Conservation (phyloP, 1,140 invertebrate species). For the Macrobrachium rosenbergii region DNA sequence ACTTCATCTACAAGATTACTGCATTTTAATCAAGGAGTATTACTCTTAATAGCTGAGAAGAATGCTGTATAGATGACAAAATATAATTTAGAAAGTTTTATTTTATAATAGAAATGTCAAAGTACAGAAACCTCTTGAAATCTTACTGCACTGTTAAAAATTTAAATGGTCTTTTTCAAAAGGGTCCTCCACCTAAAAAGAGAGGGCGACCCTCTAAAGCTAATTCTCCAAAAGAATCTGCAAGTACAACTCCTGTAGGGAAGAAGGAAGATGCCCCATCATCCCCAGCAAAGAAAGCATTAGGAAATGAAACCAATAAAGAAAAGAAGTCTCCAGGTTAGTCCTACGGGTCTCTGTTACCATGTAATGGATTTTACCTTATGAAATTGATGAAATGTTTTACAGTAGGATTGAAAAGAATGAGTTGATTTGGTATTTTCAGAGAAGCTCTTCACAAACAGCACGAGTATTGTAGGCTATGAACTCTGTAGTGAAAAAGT, state of each 20-base stretch:
- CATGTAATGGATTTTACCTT: not conserved
- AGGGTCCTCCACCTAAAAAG: constrained; percentile 49
- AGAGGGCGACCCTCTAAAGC: constrained; percentile 54
- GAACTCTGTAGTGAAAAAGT: too few relatives aligned
- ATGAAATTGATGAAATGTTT: not conserved
- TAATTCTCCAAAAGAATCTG: constrained; percentile 33
- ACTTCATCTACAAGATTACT: too few relatives aligned
- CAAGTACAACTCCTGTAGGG: constrained; percentile 1
- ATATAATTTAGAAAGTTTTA: too few relatives aligned
- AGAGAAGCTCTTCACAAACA: too few relatives aligned
- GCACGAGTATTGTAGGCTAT: too few relatives aligned
- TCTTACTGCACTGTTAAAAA: not conserved
- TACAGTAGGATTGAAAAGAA: too few relatives aligned
- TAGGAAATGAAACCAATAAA: constrained; percentile 31
- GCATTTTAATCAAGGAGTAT: too few relatives aligned
- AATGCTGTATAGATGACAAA: too few relatives aligned
- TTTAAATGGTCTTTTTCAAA: not conserved
- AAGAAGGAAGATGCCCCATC: not conserved
- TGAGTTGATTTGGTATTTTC: too few relatives aligned
- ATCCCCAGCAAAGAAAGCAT: constrained; percentile 38
- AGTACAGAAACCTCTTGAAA: not conserved
- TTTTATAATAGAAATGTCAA: too few relatives aligned
- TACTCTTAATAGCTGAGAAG: too few relatives aligned
- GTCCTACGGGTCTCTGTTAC: not conserved
- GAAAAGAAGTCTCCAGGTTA: constrained; percentile 49